A percentile compares a stretch with the other conserved stretches of the same genome.
Conservation (phyloP, 64 coral and sea anemone species). For the Pocillopora damicornis region DNA sequence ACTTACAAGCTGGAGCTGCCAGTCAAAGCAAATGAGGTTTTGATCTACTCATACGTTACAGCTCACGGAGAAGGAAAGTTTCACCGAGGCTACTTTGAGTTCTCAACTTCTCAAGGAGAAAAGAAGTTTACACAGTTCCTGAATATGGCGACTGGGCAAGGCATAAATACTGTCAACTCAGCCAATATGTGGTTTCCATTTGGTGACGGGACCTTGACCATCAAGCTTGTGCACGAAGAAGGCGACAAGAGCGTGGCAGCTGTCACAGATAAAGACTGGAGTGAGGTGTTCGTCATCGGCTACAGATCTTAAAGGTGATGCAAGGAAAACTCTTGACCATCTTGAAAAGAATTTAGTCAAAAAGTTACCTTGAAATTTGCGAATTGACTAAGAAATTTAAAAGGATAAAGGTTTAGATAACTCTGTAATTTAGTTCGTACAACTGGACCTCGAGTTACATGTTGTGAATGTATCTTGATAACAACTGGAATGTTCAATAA, state of each 20-base stretch:
- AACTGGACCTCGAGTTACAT: no score
- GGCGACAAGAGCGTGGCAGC: background rate
- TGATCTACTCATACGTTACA: conserved; percentile 25
- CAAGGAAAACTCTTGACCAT: background rate
- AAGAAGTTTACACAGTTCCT: conserved; percentile 15
- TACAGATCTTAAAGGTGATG: background rate
- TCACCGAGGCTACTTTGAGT: conserved; percentile 38
- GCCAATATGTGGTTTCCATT: conserved; percentile 25
- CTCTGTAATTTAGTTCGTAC: no score
- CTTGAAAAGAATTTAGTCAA: background rate
- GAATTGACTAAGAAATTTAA: no score
- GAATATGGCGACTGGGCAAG: conserved; percentile 27
- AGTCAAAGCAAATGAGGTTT: conserved; percentile 10
- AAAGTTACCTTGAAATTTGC: background rate
- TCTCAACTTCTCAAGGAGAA: background rate
- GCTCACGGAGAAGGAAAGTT: conserved; percentile 7
- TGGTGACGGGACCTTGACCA: background rate
- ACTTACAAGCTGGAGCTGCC: background rate
- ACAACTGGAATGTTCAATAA: no score
- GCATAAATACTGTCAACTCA: conserved; percentile 19
- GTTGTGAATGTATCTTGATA: no score
- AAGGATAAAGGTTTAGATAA: no score
- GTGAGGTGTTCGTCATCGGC: conserved; percentile 22
- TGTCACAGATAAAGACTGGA: background rate
- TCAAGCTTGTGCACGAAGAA: conserved; percentile 4